A percentile compares a stretch with the other conserved stretches of the same genome.
These are phyloP conservation scores for Sebastes cheni DNA, from an alignment of 2,797 vertebrate genomes.

Conservation along the genomic window DNA sequence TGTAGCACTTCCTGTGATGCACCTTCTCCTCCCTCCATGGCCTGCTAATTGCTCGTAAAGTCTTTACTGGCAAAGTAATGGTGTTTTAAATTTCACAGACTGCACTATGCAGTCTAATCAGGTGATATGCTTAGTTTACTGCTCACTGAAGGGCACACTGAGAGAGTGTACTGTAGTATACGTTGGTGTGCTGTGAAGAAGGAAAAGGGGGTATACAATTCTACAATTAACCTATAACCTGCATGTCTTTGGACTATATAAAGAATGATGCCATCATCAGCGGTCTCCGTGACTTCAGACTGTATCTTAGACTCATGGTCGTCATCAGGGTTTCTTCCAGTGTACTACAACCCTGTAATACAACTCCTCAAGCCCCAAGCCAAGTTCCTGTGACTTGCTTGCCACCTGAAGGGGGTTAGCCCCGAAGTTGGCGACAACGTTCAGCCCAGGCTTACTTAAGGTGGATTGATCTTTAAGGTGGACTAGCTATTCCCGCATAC, in stretches of 20 bases:
- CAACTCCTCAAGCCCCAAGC: too few species aligned
- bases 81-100: constrained; percentile 61
- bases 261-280: too few species aligned
- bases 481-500: background rate
- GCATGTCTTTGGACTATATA: too few species aligned
- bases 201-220: background rate
- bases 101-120: constrained; percentile 39
- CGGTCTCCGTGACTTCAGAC: too few species aligned
- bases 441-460: too few species aligned
- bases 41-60: constrained; percentile 67
- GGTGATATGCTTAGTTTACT: constrained; percentile 56
- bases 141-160: constrained; percentile 22
- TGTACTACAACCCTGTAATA: too few species aligned
- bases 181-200: background rate
- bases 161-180: background rate
- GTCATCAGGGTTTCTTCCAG: too few species aligned
- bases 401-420: background rate
- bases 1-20: background rate
- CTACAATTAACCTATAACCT: background rate
- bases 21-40: background rate
- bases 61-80: constrained; percentile 56
- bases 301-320: too few species aligned
- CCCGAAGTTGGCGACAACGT: too few species aligned
- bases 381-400: background rate
- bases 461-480: background rate